Base-by-base conservation (phyloP, 1,140 invertebrate genomes). In the Brachionus asplanchnoidis region DNA sequence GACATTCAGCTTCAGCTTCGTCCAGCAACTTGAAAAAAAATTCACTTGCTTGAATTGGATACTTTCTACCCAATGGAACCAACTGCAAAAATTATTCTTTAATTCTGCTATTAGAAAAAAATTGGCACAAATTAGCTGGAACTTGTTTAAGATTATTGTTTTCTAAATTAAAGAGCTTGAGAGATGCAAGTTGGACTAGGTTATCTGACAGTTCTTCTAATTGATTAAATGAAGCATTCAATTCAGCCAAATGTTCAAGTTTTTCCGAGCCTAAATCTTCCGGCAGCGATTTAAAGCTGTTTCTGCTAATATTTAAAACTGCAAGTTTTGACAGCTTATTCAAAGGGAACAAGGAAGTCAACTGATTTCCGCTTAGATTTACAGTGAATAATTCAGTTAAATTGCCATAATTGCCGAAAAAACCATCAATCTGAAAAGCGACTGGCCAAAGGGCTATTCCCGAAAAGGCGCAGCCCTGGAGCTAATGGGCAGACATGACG, bases 391-490 rank as follows among this genome's bases (percentile, higher is more conserved):
- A 87, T 20, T 93, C 91, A n/a, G 90, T 88, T 86, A 95, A 90
- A 4, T 91, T 88, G 66, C 90, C 89, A 0, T n/a, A n/a, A n/a
- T n/a, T n/a, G 95, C 95, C 0, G 93, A 95, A 85, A 93, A 94
- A 87, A 95, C 95, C 26, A 90, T 96, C 0, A 87, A 89, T 40
- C 86, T 95, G 20, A 95, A 96, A 90, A 92, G 94, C 2, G 93
- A 93, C 85, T 97, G 95, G 95, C 91, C 92, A 0, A 97, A 95
- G 89, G 95, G 94, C 1, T 95, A 96, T 88, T 95, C 95, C 0
- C 92, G 95, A 86, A 95, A 95, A 90, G 95, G 94, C n/a, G 93
- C 94, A 86, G 94, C 94, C 0, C 89, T 95, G 17, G 92, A 93
- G 7, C 95, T 93, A 86, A 87, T 96, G 56, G 92, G 93, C 1